Conservation (phyloP, 1,140 invertebrate species). For the Sminthurinus signatus region DNA sequence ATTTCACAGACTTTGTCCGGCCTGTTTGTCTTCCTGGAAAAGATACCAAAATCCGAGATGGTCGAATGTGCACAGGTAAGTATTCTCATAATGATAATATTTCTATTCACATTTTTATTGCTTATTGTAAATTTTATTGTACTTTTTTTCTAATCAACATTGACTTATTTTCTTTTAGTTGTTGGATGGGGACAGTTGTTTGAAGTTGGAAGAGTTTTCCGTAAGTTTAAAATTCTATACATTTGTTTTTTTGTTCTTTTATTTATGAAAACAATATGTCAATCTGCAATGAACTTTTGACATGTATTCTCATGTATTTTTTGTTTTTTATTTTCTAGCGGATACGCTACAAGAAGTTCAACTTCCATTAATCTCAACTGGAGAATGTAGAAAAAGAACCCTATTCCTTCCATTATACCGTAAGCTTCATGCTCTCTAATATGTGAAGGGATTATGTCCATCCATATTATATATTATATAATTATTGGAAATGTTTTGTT, state of each 20-base stretch:
- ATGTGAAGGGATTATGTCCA: no score
- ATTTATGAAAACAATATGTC: no score
- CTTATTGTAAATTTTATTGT: no score
- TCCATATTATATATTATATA: no score
- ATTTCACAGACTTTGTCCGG: constrained; percentile 65
- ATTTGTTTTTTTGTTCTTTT: constrained; percentile 32
- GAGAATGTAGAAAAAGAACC: constrained; percentile 70
- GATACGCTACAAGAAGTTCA: constrained; percentile 81
- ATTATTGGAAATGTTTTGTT: no score
- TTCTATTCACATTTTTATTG: no score
- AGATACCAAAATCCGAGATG: constrained; percentile 49
- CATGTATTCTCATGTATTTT: no score
- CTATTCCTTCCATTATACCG: constrained; percentile 68
- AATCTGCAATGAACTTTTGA: no score
- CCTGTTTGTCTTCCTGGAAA: constrained; percentile 62
- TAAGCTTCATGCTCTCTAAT: no score
- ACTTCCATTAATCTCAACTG: constrained; percentile 71
- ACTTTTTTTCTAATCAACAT: no score
- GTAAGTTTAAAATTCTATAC: constrained; percentile 53
- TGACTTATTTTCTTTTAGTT: no score
- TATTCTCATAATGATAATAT: no score
- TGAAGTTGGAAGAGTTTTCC: constrained; percentile 70
- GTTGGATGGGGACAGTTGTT: constrained; percentile 73
- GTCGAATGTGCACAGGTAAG: constrained; percentile 56
- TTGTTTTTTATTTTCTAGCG: constrained; percentile 54